These are phyloP conservation scores for Centropus bengalensis DNA, from an alignment of 2,113 vertebrate species.

Conservation along the genomic window DNA sequence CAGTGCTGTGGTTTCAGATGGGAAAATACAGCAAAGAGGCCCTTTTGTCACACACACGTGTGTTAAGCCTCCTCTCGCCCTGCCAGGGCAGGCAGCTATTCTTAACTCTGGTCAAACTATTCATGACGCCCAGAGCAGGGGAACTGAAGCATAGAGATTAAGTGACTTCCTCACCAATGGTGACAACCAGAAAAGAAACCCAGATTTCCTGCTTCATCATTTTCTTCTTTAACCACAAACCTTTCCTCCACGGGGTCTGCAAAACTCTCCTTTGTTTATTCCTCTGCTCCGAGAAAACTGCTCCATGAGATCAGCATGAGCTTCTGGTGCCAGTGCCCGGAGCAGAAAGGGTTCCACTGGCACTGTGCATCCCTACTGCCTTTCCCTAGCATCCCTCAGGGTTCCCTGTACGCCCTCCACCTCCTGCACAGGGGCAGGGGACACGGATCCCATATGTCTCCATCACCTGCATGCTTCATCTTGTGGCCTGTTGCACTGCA, in stretches of 20 bases:
- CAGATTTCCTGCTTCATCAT: not conserved
- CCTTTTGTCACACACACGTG: not conserved
- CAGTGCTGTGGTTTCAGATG: not conserved
- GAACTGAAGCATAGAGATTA: not conserved
- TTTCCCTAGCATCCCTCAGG: not conserved
- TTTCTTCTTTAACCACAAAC: not conserved
- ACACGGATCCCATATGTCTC: not conserved
- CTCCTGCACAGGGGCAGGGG: not conserved
- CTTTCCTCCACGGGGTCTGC: not conserved
- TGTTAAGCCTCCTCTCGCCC: not conserved
- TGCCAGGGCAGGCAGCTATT: accelerated
- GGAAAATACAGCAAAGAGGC: not conserved
- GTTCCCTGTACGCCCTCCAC: not conserved
- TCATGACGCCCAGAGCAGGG: not conserved
- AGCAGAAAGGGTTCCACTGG: not conserved
- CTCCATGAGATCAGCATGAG: not conserved
- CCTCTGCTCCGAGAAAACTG: not conserved
- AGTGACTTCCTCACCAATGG: not conserved
- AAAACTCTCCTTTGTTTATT: not conserved
- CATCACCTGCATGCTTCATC: not conserved
- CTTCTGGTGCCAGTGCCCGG: accelerated
- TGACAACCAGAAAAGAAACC: not conserved
- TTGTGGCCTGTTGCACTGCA: accelerated
- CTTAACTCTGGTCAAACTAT: accelerated
- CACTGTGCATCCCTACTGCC: accelerated